Evolutionary conservation across 2,113 vertebrate genomes (phyloP), one percentile per base, ranked within the genome.

Genomic region (Scytalopus superciliaris): DNA sequence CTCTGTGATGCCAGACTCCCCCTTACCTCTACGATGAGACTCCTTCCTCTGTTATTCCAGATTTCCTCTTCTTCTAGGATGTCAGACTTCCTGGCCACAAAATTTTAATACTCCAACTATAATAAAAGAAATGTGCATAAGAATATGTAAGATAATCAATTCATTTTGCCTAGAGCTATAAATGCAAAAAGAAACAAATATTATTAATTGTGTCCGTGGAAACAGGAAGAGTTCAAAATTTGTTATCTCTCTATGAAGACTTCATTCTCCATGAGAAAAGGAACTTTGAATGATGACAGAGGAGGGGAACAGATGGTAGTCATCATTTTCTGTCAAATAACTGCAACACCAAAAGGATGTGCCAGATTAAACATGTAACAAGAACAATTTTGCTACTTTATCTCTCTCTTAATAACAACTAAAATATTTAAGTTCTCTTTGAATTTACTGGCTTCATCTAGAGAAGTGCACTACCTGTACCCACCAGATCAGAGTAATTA

Each of bases 281-380:
- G 76, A 95, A 86, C 82, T 92, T 53, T 35, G 59, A 66, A 88
- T 84, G 59, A 84, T 40, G 92, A 79, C 40, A 91, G 67, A 52
- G 82, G 84, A 94, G 60, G 19, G 64, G 66, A 96, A 93, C 97
- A 97, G 95, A 97, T 94, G 95, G 94, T 96, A 97, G 82, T 53
- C 91, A 75, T 94, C 92, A 93, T 92, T 81, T 93, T 95, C 95
- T 96, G 81, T 93, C 91, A 87, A 77, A 96, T 91, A 95, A 86
- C 89, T 94, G 84, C 94, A 94, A 95, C 91, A 95, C 92, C 89
- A 86, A 94, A 91, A 85, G 94, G 82, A 95, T 91, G 84, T 96
- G 93, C 86, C 94, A 96, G 94, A 69, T 84, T 90, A 97, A 97
- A 94, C 62, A 96, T 59, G 87, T 44, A 96, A 94, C 60, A 84